Base-by-base conservation (phyloP, 1,140 invertebrate genomes). In the Globodera rostochiensis region DNA sequence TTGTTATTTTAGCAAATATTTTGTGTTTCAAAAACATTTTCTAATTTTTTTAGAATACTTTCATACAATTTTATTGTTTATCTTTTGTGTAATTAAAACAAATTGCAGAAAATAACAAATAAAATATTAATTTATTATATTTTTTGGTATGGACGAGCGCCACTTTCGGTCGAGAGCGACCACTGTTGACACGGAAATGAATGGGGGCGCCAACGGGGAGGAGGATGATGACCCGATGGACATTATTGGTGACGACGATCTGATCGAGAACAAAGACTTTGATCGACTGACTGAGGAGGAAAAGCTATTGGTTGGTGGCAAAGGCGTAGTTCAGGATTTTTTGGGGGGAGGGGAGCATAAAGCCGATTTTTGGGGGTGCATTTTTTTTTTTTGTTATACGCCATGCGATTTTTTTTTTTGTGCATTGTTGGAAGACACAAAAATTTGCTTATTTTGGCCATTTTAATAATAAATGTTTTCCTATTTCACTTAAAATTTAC, bases 231-330 rank as follows among this genome's bases (percentile, higher is more conserved):
- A 70, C 9, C 2, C n/a, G 9, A 36, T 71, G 69, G 69, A 21
- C 46, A 53, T 57, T 11, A 21, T 71, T 5, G 60, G 47, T 49
- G 80, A 5, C 49, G 79, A 77, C 25, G 25, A 45, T n/a, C 8
- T 45, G 60, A 53, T 13, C 19, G 87, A 78, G 25, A 74, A 77
- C 6, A 86, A 86, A 71, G 64, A 74, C 11, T 87, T 86, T 73
- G 88, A 87, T 13, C 83, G 90, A 11, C 60, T 87, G 11, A 87
- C 86, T 8, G 88, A 88, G 21, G 86, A 90, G 73, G 87, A 87
- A 60, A 87, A 90, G 69, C 87, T 81, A 45, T 36, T 71, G 80
- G 87, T 90, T 45, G 19, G 77, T 36, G 36, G 25, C 25, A 25
- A 25, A 25, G 25, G 25, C 25, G 25, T 25, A 25, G 0, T 25